A percentile compares a stretch with the other conserved stretches of the same genome.
These are phyloP conservation scores for Magallana ariakensis DNA, from an alignment of 1,140 invertebrate species.

Conservation along the genomic window DNA sequence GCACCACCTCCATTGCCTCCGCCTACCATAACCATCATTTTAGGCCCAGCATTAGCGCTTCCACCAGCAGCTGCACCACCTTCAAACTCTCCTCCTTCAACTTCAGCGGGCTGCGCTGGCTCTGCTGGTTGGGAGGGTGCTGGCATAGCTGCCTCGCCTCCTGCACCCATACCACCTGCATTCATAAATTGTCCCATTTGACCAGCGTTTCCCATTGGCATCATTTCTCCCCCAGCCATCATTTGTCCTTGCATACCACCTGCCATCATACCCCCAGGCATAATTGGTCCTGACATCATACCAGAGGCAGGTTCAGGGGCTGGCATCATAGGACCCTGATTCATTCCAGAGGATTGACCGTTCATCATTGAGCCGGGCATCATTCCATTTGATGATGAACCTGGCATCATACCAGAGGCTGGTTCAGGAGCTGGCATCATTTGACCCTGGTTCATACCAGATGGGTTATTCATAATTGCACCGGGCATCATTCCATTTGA, in stretches of 20 bases:
- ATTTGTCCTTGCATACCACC: not conserved
- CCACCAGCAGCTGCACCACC: not conserved
- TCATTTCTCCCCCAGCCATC: not conserved
- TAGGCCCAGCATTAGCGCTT: not conserved
- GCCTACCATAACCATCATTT: conserved; percentile 26
- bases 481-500: too few relatives aligned
- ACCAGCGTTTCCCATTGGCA: not conserved
- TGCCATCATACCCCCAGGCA: not conserved
- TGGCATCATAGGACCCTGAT: not conserved
- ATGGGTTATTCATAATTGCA: too few relatives aligned
- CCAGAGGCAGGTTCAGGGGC: not conserved
- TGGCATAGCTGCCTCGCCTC: conserved; percentile 16
- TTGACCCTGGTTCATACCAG: too few relatives aligned
- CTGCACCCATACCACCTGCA: not conserved
- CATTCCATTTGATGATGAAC: not conserved
- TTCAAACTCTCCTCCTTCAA: not conserved
- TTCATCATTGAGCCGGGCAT: not conserved
- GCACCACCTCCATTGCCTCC: not conserved
- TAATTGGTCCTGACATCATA: not conserved
- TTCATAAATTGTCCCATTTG: not conserved
- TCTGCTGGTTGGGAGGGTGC: not conserved
- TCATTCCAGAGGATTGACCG: not conserved
- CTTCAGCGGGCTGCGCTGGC: not conserved
- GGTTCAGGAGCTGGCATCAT: too few relatives aligned
- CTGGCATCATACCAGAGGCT: too few relatives aligned